Evolutionary conservation across 2,888 invertebrate species (phyloP).

Genomic region (Tetanocera ferruginea): DNA sequence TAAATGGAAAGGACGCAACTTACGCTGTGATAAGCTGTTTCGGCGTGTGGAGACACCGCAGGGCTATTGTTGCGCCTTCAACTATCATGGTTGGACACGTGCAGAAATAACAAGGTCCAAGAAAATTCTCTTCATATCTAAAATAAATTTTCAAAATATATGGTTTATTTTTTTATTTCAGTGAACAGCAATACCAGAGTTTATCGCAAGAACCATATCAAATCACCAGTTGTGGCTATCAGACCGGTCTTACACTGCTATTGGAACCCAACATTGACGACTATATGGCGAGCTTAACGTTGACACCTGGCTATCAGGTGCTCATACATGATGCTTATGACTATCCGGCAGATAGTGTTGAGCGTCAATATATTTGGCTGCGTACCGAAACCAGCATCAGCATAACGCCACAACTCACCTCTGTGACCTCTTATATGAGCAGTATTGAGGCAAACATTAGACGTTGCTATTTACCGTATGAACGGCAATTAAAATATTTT

Average conservation of each 20-base stretch:
- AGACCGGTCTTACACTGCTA: constrained; percentile 75
- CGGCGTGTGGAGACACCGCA: constrained; percentile 70
- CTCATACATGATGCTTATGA: constrained; percentile 75
- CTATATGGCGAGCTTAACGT: constrained; percentile 73
- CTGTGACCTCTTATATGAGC: constrained; percentile 72
- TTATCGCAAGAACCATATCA: constrained; percentile 53
- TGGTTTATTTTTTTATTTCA: too few relatives aligned
- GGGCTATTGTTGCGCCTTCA: constrained; percentile 77
- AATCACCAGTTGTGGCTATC: constrained; percentile 75
- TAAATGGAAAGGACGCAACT: constrained; percentile 73
- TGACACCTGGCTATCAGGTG: constrained; percentile 74
- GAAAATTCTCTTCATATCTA: neutral
- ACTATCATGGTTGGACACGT: constrained; percentile 71
- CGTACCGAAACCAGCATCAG: constrained; percentile 73
- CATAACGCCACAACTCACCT: constrained; percentile 74
- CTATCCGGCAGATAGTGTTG: constrained; percentile 73
- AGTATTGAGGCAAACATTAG: constrained; percentile 69
- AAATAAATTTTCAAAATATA: too few relatives aligned
- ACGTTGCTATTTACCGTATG: constrained; percentile 74
- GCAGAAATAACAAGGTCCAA: neutral
- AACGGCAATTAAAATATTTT: constrained; percentile 66
- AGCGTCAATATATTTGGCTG: constrained; percentile 72
- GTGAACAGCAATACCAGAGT: too few relatives aligned
- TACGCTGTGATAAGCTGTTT: constrained; percentile 72
- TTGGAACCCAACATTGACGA: constrained; percentile 72